Evolutionary conservation across 2,113 vertebrate species (phyloP).

Genomic region (Nanorana parkeri): DNA sequence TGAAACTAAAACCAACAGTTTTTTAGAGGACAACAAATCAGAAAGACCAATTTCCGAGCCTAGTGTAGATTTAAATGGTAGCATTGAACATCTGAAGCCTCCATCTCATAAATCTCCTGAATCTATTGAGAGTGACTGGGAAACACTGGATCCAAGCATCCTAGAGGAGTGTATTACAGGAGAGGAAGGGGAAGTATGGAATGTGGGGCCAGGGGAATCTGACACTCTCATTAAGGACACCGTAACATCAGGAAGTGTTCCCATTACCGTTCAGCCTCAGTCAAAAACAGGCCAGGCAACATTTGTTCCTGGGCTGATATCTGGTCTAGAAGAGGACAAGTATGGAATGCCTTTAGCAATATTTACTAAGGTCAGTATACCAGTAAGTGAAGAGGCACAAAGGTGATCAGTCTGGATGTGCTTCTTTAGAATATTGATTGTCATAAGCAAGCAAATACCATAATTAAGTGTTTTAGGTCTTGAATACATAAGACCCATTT

Average conservation of each 20-base stretch:
- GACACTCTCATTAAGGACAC: slow-evolving; percentile 68
- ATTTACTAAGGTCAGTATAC: slow-evolving; percentile 90
- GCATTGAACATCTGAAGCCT: slow-evolving; percentile 72
- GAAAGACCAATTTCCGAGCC: slow-evolving; percentile 55
- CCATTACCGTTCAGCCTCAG: slow-evolving; percentile 87
- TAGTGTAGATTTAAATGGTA: slow-evolving; percentile 57
- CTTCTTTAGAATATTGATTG: background rate
- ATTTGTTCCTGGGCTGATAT: slow-evolving; percentile 84
- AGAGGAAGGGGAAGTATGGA: slow-evolving; percentile 67
- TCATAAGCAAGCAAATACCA: background rate
- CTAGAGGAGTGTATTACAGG: slow-evolving; percentile 77
- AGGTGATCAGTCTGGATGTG: background rate
- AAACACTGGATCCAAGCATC: slow-evolving; percentile 88
- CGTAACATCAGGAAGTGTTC: slow-evolving; percentile 66
- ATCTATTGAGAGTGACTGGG: slow-evolving; percentile 95
- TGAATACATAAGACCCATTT: too few relatives aligned
- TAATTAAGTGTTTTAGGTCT: too few relatives aligned
- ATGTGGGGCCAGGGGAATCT: slow-evolving; percentile 54
- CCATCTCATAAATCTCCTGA: slow-evolving; percentile 80
- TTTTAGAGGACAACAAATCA: slow-evolving; percentile 50
- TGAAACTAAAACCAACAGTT: slow-evolving; percentile 56
- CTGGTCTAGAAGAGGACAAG: slow-evolving; percentile 92
- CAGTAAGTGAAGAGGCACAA: background rate
- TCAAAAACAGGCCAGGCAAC: slow-evolving; percentile 70
- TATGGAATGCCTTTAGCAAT: slow-evolving; percentile 90